Base-by-base conservation (phyloP, 1,140 invertebrate genomes). In the Carposina sasakii region DNA sequence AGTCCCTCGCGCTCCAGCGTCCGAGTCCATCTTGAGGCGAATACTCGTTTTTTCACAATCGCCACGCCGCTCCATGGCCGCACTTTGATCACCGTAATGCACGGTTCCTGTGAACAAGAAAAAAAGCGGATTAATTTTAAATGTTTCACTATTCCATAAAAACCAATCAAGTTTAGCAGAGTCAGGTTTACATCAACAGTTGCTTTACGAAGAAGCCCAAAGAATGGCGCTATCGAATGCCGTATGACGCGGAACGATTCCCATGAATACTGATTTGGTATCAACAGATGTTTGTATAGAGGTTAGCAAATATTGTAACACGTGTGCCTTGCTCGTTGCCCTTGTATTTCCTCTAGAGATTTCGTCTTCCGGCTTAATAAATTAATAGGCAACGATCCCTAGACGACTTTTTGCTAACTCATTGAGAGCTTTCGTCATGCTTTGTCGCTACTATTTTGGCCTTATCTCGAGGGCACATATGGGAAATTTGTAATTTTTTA, bases 271-370 rank as follows among this genome's bases (percentile, higher is more conserved):
- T 56, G 50, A 60, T 62, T 52, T 67, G 52, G 52, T 74, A 72
- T 71, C 68, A 67, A 62, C 76, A 78, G 66, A 75, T 78, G 79
- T 76, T 79, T 78, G 67, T 60, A 63, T 54, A 66, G 63, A 67
- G 67, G 65, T 73, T 70, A 71, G 79, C 76, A 83, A 83, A 83
- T 83, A 83, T 83, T 83, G 73, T 81, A 81, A 81, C 79, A 83
- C 79, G 79, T 83, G 79, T 81, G 76, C 71, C 59, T 58, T 52
- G 67, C 67, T 65, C 63, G 54, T 50, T 60, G 67, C 74, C 72
- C 72, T 71, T 74, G 71, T 78, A 81, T 81, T 84, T 84, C 79
- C 79, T 83, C 72, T 75, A 66, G 67, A 81, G 73, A 81, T 81
- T 81, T 81, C 66, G 69, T 78, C 77, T 84, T 81, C 81, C 77